Base-by-base conservation (phyloP, 1,140 invertebrate genomes). In the Aplysia californica region DNA sequence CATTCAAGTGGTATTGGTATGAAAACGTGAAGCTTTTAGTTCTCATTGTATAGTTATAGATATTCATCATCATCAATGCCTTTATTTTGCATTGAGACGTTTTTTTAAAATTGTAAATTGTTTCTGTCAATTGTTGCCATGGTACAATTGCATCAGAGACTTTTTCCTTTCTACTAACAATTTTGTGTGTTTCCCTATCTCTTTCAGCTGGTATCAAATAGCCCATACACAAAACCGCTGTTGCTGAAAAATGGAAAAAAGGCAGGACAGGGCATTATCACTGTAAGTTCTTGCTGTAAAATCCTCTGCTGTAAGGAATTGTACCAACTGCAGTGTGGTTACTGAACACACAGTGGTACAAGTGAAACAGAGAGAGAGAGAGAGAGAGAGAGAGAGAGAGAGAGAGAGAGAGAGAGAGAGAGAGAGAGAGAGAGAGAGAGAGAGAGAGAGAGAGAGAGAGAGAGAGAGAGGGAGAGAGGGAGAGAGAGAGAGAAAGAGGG, bases 151-250 rank as follows among this genome's bases (percentile, higher is more conserved):
- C 10, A 15, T n/a, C 44, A 50, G 44, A 15, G 44, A 10, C 44
- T 50, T 15, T 50, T 50, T 50, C 10, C 10, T n/a, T 50, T 50
- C n/a, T 15, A 50, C 10, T 15, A 50, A 50, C 10, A 50, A 3
- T 36, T 10, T 6, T 59, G 56, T 59, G 5, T 6, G 5, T 59
- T 10, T 59, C 31, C 56, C 31, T 15, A 61, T 69, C 38, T 65
- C 76, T 29, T n/a, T 26, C 80, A 89, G 88, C 66, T 88, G 26
- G 87, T 89, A n/a, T 84, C 88, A 0, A 81, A 77, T 26, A 83
- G 79, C 73, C 87, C 88, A 10, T 86, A 82, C 69, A 79, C 76
- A 15, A 80, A 80, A 64, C 83, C 83, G 23, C 68, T 89, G 55
- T 33, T 81, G 29, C 66, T 79, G 33, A 86, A 79, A 39, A 80